Conservation (phyloP, 2,797 vertebrate species). For the Odontamblyopus rebecca region DNA sequence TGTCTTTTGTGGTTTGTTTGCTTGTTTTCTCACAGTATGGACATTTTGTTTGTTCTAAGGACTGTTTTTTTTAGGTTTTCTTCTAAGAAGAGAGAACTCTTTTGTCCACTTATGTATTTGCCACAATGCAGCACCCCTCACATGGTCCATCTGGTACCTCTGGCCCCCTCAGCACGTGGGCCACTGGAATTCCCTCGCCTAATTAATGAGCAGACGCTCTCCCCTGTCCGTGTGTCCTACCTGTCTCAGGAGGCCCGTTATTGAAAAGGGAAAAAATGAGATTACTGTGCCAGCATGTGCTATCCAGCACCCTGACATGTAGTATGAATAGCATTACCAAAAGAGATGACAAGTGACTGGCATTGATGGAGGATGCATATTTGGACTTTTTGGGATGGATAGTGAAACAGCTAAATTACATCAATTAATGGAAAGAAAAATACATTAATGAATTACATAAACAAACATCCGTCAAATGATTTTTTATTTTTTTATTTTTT, state of each 20-base stretch:
- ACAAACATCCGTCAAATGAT: background rate
- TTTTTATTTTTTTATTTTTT: background rate
- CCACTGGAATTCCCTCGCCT: constrained; percentile 82
- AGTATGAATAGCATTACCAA: background rate
- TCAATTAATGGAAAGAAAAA: background rate
- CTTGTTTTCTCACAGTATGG: constrained; percentile 50
- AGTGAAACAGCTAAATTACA: background rate
- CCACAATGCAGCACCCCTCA: constrained; percentile 71
- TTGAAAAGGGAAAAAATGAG: constrained; percentile 78
- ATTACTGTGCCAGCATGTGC: constrained; percentile 73
- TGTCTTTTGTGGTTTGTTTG: background rate
- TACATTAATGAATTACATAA: background rate
- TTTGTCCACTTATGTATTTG: constrained; percentile 58
- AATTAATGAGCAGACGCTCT: constrained; percentile 83
- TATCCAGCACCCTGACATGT: constrained; percentile 63
- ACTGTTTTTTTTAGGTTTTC: constrained; percentile 21
- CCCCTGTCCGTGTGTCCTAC: constrained; percentile 72
- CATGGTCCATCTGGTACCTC: constrained; percentile 84
- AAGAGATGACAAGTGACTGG: background rate
- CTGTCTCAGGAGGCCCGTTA: constrained; percentile 72
- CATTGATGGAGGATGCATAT: background rate
- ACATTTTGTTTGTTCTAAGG: constrained; percentile 50
- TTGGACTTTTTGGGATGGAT: background rate
- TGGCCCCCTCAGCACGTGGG: constrained; percentile 75
- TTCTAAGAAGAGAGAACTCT: constrained; percentile 20